Conservation (phyloP, 2,797 vertebrate species). For the Varecia variegata region DNA sequence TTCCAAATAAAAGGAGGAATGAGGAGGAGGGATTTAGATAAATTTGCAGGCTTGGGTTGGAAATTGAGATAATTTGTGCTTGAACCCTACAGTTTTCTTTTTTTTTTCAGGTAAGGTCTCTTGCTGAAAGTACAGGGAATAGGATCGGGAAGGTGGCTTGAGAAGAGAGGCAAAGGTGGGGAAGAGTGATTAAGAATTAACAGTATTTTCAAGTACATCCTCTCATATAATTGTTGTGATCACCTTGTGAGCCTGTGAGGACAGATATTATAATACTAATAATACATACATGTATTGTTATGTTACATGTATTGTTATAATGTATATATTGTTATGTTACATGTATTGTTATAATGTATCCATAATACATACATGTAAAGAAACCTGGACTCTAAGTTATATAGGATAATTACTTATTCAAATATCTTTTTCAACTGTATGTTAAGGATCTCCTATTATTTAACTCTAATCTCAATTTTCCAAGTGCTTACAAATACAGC, state of each 20-base stretch:
- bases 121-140: background rate
- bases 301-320: too few species aligned
- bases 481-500: background rate
- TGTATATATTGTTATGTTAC: too few species aligned
- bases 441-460: background rate
- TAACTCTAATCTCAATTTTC: background rate
- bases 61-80: background rate
- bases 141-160: background rate
- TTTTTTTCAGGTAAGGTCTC: background rate
- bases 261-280: background rate
- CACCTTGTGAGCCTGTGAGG: background rate
- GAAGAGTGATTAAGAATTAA: background rate
- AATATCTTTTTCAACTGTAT: background rate
- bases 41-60: background rate
- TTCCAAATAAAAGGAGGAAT: background rate
- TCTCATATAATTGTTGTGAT: background rate
- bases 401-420: background rate
- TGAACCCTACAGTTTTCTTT: background rate
- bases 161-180: background rate
- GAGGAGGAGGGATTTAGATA: background rate
- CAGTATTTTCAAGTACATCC: background rate
- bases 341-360: too few species aligned
- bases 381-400: background rate
- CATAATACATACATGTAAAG: background rate
- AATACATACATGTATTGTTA: background rate